Conservation (phyloP, 2,113 vertebrate genomes). For the Corythoichthys haematopterus region DNA sequence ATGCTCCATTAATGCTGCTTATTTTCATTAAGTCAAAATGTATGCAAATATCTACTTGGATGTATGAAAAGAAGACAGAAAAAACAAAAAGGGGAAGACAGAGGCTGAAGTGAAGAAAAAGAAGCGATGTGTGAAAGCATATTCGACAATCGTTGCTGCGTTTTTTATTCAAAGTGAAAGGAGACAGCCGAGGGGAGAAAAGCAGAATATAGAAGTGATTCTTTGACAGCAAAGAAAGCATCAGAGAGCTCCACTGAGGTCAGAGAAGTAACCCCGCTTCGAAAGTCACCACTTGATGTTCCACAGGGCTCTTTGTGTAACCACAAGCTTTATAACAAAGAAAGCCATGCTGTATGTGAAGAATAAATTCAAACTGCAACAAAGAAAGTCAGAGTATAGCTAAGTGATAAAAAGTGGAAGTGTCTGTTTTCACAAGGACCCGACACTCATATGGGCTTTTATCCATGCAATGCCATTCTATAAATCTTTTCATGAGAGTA, state of each 20-base stretch:
- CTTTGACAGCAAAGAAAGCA: conserved; percentile 28
- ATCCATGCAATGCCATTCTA: background rate
- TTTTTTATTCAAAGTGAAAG: conserved; percentile 38
- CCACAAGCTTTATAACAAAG: conserved; percentile 2
- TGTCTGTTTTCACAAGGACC: background rate
- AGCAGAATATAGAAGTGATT: conserved; percentile 29
- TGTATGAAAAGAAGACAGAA: background rate
- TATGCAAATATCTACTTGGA: background rate
- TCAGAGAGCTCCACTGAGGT: conserved; percentile 38
- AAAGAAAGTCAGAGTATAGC: background rate
- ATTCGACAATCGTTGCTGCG: conserved; percentile 38
- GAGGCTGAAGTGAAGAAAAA: conserved; percentile 30
- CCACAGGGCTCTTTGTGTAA: conserved; percentile 28
- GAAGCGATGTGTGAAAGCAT: conserved; percentile 56
- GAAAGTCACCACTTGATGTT: conserved; percentile 38
- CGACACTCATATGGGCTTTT: background rate
- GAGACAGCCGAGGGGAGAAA: conserved; percentile 31
- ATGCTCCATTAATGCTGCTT: background rate
- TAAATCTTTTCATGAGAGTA: background rate
- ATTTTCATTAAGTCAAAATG: background rate
- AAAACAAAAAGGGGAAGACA: conserved; percentile 26
- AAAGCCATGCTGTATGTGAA: background rate
- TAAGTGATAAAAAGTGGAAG: background rate
- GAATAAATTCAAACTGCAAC: background rate
- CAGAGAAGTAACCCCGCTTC: conserved; percentile 28